phyloP scores from a whole-genome alignment of 1,140 invertebrate species.

The Drosophila subobscura region DNA sequence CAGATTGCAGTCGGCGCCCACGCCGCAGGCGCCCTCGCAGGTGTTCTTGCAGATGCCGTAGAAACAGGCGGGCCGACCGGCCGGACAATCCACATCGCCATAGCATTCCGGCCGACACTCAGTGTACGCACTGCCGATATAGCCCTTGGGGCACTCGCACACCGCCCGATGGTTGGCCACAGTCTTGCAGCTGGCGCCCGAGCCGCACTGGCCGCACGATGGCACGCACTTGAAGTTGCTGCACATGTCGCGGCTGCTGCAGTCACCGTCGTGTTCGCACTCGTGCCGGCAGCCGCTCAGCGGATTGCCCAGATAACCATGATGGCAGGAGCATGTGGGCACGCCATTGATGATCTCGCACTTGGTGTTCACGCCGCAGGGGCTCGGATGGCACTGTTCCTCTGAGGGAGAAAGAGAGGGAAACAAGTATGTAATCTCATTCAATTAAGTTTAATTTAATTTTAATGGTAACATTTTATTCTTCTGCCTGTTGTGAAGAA shows the following conservation, averaged over 20 bases:
- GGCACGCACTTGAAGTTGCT: conserved; percentile 90
- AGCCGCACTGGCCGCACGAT: conserved; percentile 91
- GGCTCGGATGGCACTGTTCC: conserved; percentile 91
- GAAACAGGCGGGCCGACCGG: conserved; percentile 90
- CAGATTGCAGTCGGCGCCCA: conserved; percentile 88
- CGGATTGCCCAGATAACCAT: conserved; percentile 89
- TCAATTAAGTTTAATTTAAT: neutral
- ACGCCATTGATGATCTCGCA: conserved; percentile 90
- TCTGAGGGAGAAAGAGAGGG: conserved; percentile 83
- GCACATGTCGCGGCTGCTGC: conserved; percentile 88
- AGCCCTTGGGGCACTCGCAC: conserved; percentile 92
- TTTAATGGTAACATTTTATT: too few relatives aligned
- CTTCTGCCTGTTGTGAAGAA: too few relatives aligned
- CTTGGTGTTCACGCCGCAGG: conserved; percentile 91
- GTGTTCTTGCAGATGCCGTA: conserved; percentile 92
- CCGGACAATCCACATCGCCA: conserved; percentile 89
- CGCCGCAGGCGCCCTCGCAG: conserved; percentile 91
- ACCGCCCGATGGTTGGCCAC: conserved; percentile 90
- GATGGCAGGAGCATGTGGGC: conserved; percentile 90
- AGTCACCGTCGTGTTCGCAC: conserved; percentile 91
- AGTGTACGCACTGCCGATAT: conserved; percentile 89
- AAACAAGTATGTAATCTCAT: neutral
- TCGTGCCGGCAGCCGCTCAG: conserved; percentile 88
- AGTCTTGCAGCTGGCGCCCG: conserved; percentile 90
- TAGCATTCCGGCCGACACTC: conserved; percentile 91